Evolutionary conservation across 2,888 invertebrate genomes (phyloP), one percentile per base, ranked within the genome.

Genomic region (Polylopha cassiicola): DNA sequence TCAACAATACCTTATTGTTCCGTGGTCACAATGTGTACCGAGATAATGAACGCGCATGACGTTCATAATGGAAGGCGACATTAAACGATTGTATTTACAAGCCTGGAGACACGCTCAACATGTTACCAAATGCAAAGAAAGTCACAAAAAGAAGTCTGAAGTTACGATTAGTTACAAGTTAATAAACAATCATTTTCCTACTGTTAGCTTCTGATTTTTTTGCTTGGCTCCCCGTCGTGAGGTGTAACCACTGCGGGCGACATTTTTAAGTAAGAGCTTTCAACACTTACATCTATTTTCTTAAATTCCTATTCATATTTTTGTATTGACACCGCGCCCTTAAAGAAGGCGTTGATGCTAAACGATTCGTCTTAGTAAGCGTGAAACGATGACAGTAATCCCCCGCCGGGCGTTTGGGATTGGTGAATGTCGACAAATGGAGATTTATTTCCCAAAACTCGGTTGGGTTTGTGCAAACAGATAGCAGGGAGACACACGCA

Each of bases 391-490:
- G 52, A 55, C 57, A 60, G 44, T 55, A 50, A 56, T 61, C 61
- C 56, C 71, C 67, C 53, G 66, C 56, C 37, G 67, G 51, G 61
- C 54, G 46, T 51, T 46, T 46, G 52, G 58, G 67, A 74, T 77
- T 73, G 71, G 73, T 74, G 72, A 78, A 72, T 71, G 64, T 61
- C 44, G 64, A 71, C 70, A 78, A 75, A 76, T 73, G 62, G 65
- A 70, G 67, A 74, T 77, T 74, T 69, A 74, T 78, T 73, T 70
- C 65, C 49, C 47, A 54, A 67, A 76, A 73, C 52, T 57, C 59
- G 57, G 48, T 55, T 54, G 58, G 59, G 62, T 61, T 79, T 75
- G 67, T 74, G 68, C 70, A 78, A 77, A 79, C 73, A 78, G 75
- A 71, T 74, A 58, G 74, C 49, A 65, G 56, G 55, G 48, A 50